These are phyloP conservation scores for Macrochelys suwanniensis DNA, from an alignment of 2,797 vertebrate genomes.

Conservation along the genomic window DNA sequence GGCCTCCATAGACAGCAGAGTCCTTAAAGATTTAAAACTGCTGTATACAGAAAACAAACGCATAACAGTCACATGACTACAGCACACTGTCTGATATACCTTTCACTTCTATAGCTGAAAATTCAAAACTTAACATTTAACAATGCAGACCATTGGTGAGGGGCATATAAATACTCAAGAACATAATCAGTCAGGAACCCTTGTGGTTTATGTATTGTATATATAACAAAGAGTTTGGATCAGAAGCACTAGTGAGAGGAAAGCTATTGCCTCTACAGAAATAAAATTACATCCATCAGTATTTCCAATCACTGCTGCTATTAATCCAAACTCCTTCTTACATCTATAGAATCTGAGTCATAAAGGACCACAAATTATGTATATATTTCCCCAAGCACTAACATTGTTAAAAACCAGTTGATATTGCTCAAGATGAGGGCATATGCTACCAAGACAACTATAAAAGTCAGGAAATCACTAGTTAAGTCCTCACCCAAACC, in stretches of 20 bases:
- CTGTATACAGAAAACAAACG: background rate
- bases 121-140: background rate
- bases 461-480: constrained; percentile 30
- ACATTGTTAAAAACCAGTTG: background rate
- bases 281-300: constrained; percentile 26
- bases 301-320: constrained; percentile 19
- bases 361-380: background rate
- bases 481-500: constrained; percentile 23
- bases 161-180: background rate
- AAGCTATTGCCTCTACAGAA: constrained; percentile 31
- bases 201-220: background rate
- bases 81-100: background rate
- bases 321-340: constrained; percentile 33
- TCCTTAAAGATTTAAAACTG: background rate
- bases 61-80: background rate
- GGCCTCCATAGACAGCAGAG: background rate
- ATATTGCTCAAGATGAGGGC: background rate
- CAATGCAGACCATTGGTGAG: background rate
- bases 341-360: background rate
- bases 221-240: background rate
- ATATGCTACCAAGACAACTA: constrained; percentile 2
- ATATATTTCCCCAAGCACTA: background rate
- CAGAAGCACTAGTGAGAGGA: background rate
- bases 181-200: constrained; percentile 2
- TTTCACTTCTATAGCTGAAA: background rate